These are phyloP conservation scores for Dynastes grantii DNA, from an alignment of 2,888 invertebrate species.

Conservation along the genomic window DNA sequence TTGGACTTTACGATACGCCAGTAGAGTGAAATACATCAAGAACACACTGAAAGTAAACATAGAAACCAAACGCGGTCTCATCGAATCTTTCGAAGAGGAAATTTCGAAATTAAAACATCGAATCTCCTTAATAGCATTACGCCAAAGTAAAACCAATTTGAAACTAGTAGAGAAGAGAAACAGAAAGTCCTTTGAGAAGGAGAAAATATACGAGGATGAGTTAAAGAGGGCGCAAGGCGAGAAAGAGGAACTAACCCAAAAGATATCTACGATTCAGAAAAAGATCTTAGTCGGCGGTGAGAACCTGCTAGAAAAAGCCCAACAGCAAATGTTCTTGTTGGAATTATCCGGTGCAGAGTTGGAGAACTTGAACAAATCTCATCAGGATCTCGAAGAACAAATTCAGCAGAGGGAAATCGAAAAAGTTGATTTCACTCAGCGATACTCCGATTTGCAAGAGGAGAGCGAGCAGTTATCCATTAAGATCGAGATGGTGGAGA, in stretches of 20 bases:
- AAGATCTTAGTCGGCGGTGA: conserved; percentile 97
- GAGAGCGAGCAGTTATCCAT: conserved; percentile 92
- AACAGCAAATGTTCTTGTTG: conserved; percentile 88
- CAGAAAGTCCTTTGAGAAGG: conserved; percentile 58
- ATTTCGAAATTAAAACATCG: conserved; percentile 90
- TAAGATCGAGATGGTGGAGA: conserved; percentile 88
- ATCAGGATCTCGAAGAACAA: conserved; percentile 83
- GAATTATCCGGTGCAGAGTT: conserved; percentile 88
- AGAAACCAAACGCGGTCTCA: conserved; percentile 90
- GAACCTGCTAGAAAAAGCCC: conserved; percentile 95
- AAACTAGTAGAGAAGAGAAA: conserved; percentile 80
- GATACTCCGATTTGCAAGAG: conserved; percentile 92
- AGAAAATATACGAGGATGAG: conserved; percentile 60
- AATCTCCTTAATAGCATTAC: conserved; percentile 48
- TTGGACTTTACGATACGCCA: conserved; percentile 95
- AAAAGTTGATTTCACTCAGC: conserved; percentile 89
- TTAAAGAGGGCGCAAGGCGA: conserved; percentile 72
- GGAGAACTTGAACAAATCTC: conserved; percentile 81
- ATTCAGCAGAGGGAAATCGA: conserved; percentile 90
- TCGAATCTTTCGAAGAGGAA: conserved; percentile 94
- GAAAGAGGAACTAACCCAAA: conserved; percentile 72
- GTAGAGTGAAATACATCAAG: conserved; percentile 95
- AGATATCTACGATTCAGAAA: conserved; percentile 83
- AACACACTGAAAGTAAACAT: conserved; percentile 95
- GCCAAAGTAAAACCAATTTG: conserved; percentile 66